phyloP scores from a whole-genome alignment of 2,888 invertebrate species.

The Andrena minutula region DNA sequence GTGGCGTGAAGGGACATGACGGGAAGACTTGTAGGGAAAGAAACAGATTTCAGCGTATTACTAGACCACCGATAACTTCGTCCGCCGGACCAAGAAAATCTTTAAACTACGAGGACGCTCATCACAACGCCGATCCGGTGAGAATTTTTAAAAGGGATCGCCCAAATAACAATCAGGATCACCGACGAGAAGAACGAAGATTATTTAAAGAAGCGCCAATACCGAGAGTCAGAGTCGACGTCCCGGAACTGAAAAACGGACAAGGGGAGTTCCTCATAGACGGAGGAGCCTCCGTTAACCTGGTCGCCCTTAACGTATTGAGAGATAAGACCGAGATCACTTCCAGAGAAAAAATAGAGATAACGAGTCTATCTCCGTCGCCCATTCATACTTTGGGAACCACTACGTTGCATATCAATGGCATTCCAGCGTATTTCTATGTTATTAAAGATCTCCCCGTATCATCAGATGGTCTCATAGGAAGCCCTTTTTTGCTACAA shows the following conservation, averaged over 20 bases:
- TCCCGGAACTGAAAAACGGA: no score
- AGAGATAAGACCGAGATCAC: no score
- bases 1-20: not conserved
- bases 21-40: not conserved
- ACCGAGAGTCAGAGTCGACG: no score
- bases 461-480: slow-evolving; percentile 9
- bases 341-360: no score
- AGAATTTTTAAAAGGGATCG: no score
- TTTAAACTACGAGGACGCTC: slow-evolving; percentile 2
- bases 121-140: not conserved
- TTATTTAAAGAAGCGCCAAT: no score
- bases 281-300: slow-evolving; percentile 5
- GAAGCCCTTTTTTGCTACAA: slow-evolving; percentile 19
- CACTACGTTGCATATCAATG: not conserved
- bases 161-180: no score
- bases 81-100: no score
- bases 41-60: not conserved
- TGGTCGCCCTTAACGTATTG: not conserved
- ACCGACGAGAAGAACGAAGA: no score
- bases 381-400: no score
- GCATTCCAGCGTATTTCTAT: not conserved
- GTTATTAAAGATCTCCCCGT: not conserved
- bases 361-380: no score
- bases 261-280: slow-evolving; percentile 5
- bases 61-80: not conserved